phyloP scores from a whole-genome alignment of 2,888 invertebrate species.

The Chloromyia formosa region DNA sequence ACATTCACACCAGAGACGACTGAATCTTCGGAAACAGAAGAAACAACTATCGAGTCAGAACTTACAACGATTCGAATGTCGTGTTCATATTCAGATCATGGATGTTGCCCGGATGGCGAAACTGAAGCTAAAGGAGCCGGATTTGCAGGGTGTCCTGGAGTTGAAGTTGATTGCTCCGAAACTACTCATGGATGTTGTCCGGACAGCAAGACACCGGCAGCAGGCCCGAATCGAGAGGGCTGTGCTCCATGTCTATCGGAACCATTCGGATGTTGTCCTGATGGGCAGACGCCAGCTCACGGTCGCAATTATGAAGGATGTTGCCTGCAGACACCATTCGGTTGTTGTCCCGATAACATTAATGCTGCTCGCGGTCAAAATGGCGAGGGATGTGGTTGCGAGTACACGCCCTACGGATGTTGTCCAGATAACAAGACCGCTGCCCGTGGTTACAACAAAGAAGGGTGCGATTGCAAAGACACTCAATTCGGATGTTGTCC shows the following conservation, averaged over 20 bases:
- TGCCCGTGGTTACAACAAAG: conserved; percentile 80
- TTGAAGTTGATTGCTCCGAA: conserved; percentile 65
- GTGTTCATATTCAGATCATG: conserved; percentile 64
- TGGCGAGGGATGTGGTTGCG: conserved; percentile 82
- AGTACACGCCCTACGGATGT: conserved; percentile 80
- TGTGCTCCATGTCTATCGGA: conserved; percentile 77
- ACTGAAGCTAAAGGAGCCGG: conserved; percentile 71
- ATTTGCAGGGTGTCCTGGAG: conserved; percentile 56
- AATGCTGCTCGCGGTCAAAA: conserved; percentile 82
- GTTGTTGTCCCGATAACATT: conserved; percentile 93
- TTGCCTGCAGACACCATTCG: conserved; percentile 75
- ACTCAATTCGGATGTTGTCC: conserved; percentile 84
- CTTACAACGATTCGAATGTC: conserved; percentile 60
- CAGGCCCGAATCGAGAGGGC: conserved; percentile 76
- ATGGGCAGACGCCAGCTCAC: conserved; percentile 83
- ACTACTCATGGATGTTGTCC: conserved; percentile 79
- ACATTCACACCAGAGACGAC: conserved; percentile 54
- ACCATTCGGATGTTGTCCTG: conserved; percentile 87
- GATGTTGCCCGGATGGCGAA: conserved; percentile 77
- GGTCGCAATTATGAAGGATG: conserved; percentile 86
- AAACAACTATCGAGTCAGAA: conserved; percentile 46
- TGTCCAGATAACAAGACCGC: conserved; percentile 84
- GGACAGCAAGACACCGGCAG: conserved; percentile 72
- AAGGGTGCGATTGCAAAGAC: conserved; percentile 84
- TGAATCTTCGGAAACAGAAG: conserved; percentile 50